These are phyloP conservation scores for Trachops cirrhosus DNA, from an alignment of 2,797 vertebrate species.

Conservation along the genomic window DNA sequence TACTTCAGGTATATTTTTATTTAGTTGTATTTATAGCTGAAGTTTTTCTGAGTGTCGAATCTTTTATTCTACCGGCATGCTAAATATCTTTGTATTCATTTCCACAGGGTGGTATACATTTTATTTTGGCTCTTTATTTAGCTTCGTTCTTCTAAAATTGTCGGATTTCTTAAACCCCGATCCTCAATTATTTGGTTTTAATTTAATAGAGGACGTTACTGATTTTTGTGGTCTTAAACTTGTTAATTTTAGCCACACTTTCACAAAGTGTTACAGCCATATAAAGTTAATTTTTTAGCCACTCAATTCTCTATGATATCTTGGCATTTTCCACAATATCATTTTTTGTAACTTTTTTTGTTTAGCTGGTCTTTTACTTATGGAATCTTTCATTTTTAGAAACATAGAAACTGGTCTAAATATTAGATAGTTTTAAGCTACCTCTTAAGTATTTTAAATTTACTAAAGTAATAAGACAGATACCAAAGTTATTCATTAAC, in stretches of 20 bases:
- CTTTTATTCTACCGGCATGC: not conserved
- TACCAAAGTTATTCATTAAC: not conserved
- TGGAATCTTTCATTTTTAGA: constrained; percentile 5
- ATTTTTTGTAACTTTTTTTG: not conserved
- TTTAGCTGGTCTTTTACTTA: constrained; percentile 37
- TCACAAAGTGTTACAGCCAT: not conserved
- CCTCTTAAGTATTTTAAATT: constrained; percentile 41
- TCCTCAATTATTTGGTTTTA: constrained; percentile 50
- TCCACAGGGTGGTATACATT: not conserved
- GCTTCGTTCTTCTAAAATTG: not conserved
- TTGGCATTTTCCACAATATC: not conserved
- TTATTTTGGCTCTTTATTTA: constrained; percentile 46
- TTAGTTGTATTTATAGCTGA: not conserved
- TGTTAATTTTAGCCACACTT: constrained; percentile 13
- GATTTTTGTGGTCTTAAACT: constrained; percentile 40
- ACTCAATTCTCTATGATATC: not conserved
- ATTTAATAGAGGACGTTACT: constrained; percentile 24
- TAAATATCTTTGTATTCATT: constrained; percentile 15
- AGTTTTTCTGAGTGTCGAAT: not conserved
- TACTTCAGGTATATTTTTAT: not conserved
- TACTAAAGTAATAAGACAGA: constrained; percentile 20
- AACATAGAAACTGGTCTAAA: constrained; percentile 23
- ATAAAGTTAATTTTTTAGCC: not conserved
- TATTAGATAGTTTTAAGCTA: not conserved
- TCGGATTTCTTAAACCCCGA: constrained; percentile 17